Base-by-base conservation (phyloP, 2,888 invertebrate species). In the Amiota mariae region DNA sequence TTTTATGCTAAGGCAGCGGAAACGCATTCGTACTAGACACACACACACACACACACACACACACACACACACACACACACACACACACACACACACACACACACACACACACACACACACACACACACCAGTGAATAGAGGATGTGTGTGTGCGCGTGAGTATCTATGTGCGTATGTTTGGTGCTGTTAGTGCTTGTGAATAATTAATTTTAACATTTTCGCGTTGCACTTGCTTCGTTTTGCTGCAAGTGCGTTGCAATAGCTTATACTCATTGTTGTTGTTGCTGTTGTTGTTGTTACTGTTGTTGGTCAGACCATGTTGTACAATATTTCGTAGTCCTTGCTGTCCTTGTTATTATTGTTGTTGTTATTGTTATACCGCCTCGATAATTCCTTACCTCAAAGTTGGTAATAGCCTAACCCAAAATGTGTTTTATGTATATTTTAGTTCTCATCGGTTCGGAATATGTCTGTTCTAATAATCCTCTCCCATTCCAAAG, bases 151-250 rank as follows among this genome's bases (percentile, higher is more conserved):
- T 70, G 59, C 71, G 56, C 1, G 49, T 66, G 67, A 66, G 72
- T 70, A 76, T 67, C 71, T 73, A 72, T 63, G 74, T 63, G 75
- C 64, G 77, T 48, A 12, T 67, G 74, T 77, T 73, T 73, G 72
- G 75, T 36, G 36, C 70, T 61, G 71, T 63, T 70, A 57, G 70
- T 70, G 59, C 47, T 70, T 47, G 57, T 59, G 70, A 70, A 70
- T 47, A 56, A 70, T 70, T 56, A 56, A 70, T 70, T 70, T 56
- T 54, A 54, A 70, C 54, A 54, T 68, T 68, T 56, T 68, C 54
- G 51, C 68, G 68, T 56, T 68, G 68, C 54, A 56, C 15, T 68
- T 54, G 68, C 67, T 67, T 48, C 71, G n/a, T 36, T n/a, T 13
- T 24, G 56, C 10, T 51, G 36, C 36, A 36, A 36, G 4, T 36